Conservation (phyloP, 2,888 invertebrate species). For the Helicoverpa assulta region DNA sequence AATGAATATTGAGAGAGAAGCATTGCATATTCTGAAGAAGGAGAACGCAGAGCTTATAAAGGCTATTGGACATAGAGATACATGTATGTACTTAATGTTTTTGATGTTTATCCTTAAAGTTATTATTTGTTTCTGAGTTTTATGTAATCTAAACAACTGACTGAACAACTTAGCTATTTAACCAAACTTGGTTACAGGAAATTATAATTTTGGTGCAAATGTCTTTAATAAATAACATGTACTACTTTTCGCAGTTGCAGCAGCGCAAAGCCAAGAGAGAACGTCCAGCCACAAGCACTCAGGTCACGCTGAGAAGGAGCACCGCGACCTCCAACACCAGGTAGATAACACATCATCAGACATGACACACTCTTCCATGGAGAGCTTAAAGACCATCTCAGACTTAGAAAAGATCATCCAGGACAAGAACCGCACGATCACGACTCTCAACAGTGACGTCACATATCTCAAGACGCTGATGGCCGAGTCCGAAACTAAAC, state of each 20-base stretch:
- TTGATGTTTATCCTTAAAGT: background rate
- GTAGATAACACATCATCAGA: conserved; percentile 84
- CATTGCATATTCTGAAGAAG: conserved; percentile 68
- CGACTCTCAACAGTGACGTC: conserved; percentile 81
- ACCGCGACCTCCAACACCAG: conserved; percentile 75
- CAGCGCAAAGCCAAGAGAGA: conserved; percentile 71
- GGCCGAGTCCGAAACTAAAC: conserved; percentile 84
- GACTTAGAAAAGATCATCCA: conserved; percentile 85
- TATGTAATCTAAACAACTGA: too few species aligned
- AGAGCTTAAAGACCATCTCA: conserved; percentile 82
- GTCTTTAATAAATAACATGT: conserved; percentile 9
- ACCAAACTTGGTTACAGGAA: background rate
- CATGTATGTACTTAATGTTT: conserved; percentile 71
- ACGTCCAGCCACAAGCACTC: conserved; percentile 66
- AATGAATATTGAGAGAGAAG: conserved; percentile 64
- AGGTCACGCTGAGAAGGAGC: conserved; percentile 68
- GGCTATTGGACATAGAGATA: conserved; percentile 75
- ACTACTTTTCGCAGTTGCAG: conserved; percentile 73
- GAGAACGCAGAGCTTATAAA: conserved; percentile 78
- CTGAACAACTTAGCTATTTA: too few species aligned
- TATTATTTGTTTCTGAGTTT: background rate
- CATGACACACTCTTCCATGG: conserved; percentile 79
- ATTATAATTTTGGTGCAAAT: background rate
- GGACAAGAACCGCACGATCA: conserved; percentile 84
- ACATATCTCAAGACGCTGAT: conserved; percentile 80